Conservation (phyloP, 2,797 vertebrate genomes). For the Tragopan temminckii region DNA sequence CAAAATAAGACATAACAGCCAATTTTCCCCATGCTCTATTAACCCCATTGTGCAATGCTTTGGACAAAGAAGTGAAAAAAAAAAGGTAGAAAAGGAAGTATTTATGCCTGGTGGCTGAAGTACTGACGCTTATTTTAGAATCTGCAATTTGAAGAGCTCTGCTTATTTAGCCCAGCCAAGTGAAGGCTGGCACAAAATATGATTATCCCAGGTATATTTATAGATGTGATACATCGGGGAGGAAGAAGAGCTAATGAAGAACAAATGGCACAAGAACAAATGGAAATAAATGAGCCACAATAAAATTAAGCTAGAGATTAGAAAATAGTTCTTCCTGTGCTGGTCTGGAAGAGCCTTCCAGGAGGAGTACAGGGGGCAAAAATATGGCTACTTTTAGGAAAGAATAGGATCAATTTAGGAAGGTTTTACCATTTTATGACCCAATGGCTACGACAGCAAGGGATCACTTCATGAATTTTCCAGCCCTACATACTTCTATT, state of each 20-base stretch:
- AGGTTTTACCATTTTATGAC: background rate
- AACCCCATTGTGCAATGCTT: background rate
- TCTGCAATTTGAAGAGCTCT: slow-evolving; percentile 20
- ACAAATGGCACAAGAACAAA: slow-evolving; percentile 13
- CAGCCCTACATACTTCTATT: background rate
- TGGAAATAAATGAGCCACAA: slow-evolving; percentile 8
- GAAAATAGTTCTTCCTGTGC: slow-evolving; percentile 1
- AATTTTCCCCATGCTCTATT: background rate
- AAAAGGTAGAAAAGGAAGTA: background rate
- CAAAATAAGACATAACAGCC: background rate
- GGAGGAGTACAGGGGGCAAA: background rate
- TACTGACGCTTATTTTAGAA: slow-evolving; percentile 28
- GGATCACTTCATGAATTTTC: background rate
- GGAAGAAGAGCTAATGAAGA: slow-evolving; percentile 34
- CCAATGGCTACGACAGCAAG: background rate
- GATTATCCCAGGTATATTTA: slow-evolving; percentile 47
- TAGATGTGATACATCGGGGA: background rate
- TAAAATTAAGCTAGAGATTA: slow-evolving; percentile 30
- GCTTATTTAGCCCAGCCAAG: slow-evolving; percentile 26
- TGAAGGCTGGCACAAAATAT: slow-evolving; percentile 7
- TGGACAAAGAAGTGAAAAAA: background rate
- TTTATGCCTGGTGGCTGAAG: background rate
- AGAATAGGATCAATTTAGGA: background rate
- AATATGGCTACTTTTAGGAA: background rate
- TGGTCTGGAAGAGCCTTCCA: background rate